Percentiles rank a stretch among this genome's conserved stretches.
Evolutionary conservation across 2,888 invertebrate genomes (phyloP).

Genomic region (Priocnemis perturbator): DNA sequence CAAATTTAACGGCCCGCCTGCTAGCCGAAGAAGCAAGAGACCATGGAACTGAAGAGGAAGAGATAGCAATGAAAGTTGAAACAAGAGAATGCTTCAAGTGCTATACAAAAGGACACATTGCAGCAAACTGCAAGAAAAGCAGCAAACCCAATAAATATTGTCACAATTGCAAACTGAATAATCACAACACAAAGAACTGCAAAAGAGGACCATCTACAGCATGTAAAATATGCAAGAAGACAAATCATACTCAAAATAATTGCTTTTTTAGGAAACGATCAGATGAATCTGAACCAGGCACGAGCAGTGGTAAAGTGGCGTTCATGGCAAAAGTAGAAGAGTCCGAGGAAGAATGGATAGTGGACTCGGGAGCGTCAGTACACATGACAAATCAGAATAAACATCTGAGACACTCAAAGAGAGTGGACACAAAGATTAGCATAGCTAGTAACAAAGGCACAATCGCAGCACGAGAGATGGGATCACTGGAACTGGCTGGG

Average conservation of each 20-base stretch:
- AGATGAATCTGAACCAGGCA: conserved; percentile 2
- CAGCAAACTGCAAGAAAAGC: conserved; percentile 2
- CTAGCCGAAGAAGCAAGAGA: neutral
- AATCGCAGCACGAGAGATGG: neutral
- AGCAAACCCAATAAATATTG: neutral
- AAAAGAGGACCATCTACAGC: neutral
- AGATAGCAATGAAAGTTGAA: conserved; percentile 8
- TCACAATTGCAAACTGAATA: conserved; percentile 5
- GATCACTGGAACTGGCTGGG: neutral
- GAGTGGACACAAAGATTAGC: neutral
- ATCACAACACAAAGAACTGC: neutral
- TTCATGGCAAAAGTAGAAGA: neutral
- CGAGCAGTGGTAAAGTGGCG: conserved; percentile 7
- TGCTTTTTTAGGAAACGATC: conserved; percentile 2
- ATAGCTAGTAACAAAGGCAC: neutral
- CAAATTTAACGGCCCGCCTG: conserved; percentile 1
- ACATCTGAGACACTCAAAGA: neutral
- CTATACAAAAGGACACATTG: neutral
- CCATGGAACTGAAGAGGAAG: neutral
- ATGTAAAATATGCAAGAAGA: conserved; percentile 3
- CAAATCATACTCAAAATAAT: conserved; percentile 5
- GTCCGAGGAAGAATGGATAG: conserved; percentile 2
- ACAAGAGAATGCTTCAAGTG: conserved; percentile 2
- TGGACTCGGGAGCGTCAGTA: conserved; percentile 1
- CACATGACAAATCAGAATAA: conserved; percentile 6